These are phyloP conservation scores for Antheraea mylitta DNA, from an alignment of 1,140 invertebrate species.

Conservation along the genomic window DNA sequence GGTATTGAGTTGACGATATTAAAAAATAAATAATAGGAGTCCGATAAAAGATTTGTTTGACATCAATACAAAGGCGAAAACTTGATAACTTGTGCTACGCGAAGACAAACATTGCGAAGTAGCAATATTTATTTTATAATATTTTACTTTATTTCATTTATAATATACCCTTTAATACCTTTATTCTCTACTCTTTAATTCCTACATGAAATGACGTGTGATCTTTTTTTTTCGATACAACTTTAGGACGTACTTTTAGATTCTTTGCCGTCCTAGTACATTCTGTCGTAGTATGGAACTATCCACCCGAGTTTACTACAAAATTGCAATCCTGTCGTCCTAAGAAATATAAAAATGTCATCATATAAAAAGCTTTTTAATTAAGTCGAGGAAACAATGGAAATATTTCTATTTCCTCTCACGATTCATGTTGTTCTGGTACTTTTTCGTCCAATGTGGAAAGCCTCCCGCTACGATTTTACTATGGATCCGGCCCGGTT, in stretches of 20 bases:
- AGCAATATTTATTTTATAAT: too few relatives aligned
- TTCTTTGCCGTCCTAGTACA: too few relatives aligned
- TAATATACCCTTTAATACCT: too few relatives aligned
- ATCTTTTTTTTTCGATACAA: too few relatives aligned
- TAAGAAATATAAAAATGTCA: neutral
- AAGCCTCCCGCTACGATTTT: neutral
- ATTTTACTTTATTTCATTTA: too few relatives aligned
- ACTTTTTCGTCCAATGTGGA: neutral
- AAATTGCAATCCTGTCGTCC: neutral
- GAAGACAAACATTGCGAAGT: neutral
- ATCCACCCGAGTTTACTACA: neutral
- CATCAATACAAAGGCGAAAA: neutral
- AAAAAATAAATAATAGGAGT: constrained; percentile 2
- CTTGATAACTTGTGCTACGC: neutral
- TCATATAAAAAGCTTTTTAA: neutral
- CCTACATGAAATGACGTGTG: too few relatives aligned
- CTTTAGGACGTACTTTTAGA: too few relatives aligned
- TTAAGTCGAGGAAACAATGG: neutral
- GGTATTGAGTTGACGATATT: neutral
- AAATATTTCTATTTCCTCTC: neutral
- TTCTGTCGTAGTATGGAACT: neutral
- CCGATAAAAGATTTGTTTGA: neutral
- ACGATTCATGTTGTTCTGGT: neutral
- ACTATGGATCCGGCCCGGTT: neutral
- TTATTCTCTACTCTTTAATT: too few relatives aligned